Base-by-base conservation (phyloP, 2,797 vertebrate genomes). In the Iguana delicatissima region DNA sequence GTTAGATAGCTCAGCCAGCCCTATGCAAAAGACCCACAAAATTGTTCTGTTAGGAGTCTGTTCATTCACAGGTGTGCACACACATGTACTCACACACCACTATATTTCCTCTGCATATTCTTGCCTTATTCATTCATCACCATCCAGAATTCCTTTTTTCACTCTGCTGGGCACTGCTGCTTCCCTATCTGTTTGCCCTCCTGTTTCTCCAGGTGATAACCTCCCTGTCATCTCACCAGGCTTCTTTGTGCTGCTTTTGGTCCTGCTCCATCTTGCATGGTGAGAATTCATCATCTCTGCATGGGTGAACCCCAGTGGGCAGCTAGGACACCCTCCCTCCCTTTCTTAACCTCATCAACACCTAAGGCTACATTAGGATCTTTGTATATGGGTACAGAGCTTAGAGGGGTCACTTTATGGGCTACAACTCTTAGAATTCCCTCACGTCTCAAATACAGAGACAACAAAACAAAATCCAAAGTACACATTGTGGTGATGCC, bases 181-280 rank as follows among this genome's bases (percentile, higher is more conserved):
- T 93, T 92, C 81, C 93, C 95, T 93, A 95, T 94, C 14, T 64
- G 32, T 90, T 82, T 90, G 42, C 80, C 90, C 0, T 95, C 96
- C 95, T 96, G 93, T 95, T 94, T 95, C 94, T 94, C 95, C 94
- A 95, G 96, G 95, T 95, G 95, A 59, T 91, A 46, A 94, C 93
- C 92, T 0, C 91, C 64, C 93, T 0, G 92, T 92, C 91, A 94
- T 85, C 92, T 96, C 94, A 93, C 95, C 92, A 0, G 95, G 95
- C 93, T 94, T 96, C 95, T 96, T 93, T 96, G 95, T 95, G 95
- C 96, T 95, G 95, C 95, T 96, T 96, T 93, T 80, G 88, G 84
- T 90, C 80, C 89, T 82, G 79, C 94, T 95, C 91, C 95, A 96
- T 96, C 93, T 67, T 0, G 95, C 95, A 96, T 96, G 96, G 94